Conservation (phyloP, 1,140 invertebrate species). For the Frieseomelitta varia region DNA sequence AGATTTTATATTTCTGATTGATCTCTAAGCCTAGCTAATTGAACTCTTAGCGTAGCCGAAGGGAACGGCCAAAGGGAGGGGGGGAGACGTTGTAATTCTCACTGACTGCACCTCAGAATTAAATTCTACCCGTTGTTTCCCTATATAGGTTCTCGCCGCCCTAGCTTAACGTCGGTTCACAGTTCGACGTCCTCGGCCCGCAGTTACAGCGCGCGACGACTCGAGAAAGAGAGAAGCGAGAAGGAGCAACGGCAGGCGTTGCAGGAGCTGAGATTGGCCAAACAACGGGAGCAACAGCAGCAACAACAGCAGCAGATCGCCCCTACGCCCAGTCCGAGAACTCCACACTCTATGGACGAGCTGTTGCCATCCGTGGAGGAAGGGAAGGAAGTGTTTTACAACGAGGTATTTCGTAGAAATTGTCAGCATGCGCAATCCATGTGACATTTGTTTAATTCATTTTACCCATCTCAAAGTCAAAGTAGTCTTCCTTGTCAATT, state of each 20-base stretch:
- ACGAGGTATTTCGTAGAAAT: constrained; percentile 69
- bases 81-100: too few species aligned
- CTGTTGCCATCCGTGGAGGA: constrained; percentile 89
- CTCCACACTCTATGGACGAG: constrained; percentile 90
- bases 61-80: too few species aligned
- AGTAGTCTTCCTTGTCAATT: too few species aligned
- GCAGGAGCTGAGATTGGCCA: constrained; percentile 86
- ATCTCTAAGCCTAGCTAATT: constrained; percentile 30
- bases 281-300: constrained; percentile 73
- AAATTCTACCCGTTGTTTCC: constrained; percentile 15
- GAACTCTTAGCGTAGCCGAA: constrained; percentile 36
- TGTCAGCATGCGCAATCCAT: not conserved
- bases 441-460: too few species aligned
- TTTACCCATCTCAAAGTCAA: too few species aligned
- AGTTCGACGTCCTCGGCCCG: constrained; percentile 90
- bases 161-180: constrained; percentile 90
- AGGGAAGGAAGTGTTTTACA: constrained; percentile 84
- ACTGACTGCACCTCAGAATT: not conserved
- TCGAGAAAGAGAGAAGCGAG: constrained; percentile 89
- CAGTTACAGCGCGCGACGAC: constrained; percentile 89
- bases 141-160: constrained; percentile 88
- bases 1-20: constrained; percentile 18
- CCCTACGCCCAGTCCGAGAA: constrained; percentile 88
- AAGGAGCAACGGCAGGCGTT: constrained; percentile 89
- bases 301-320: constrained; percentile 76